Conservation (phyloP, 2,797 vertebrate species). For the Perodicticus potto region DNA sequence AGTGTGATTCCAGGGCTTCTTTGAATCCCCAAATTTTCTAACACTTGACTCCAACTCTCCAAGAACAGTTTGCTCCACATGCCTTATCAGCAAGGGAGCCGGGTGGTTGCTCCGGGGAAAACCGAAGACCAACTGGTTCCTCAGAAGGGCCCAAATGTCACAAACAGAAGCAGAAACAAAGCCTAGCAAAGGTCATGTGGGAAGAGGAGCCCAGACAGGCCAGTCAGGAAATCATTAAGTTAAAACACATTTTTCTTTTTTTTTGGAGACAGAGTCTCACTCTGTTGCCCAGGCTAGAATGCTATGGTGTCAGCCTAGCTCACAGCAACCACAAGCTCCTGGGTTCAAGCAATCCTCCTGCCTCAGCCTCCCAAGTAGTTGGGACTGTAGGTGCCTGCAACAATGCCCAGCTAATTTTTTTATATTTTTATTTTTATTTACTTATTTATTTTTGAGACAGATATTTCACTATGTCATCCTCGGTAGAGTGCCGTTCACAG, state of each 20-base stretch:
- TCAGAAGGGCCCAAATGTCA: background rate
- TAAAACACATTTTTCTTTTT: slow-evolving; percentile 5
- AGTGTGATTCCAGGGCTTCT: background rate
- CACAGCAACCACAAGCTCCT: too few species aligned
- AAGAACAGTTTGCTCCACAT: background rate
- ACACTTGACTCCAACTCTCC: background rate
- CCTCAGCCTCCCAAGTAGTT: too few species aligned
- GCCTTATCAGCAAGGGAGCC: background rate
- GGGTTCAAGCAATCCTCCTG: too few species aligned
- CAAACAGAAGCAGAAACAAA: background rate
- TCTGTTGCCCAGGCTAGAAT: too few species aligned
- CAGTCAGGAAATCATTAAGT: background rate
- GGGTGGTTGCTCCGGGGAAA: background rate
- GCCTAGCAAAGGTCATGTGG: background rate
- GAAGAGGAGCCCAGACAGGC: background rate
- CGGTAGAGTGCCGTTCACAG: too few species aligned
- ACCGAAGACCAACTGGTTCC: background rate
- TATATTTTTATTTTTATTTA: too few species aligned
- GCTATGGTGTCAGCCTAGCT: too few species aligned
- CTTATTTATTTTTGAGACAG: too few species aligned
- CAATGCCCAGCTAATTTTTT: too few species aligned
- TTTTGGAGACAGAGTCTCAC: too few species aligned
- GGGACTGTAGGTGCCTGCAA: too few species aligned
- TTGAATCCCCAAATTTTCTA: background rate
- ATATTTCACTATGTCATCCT: too few species aligned